phyloP scores from a whole-genome alignment of 92 coral and sea anemone species.

The Phenganax subtilis region DNA sequence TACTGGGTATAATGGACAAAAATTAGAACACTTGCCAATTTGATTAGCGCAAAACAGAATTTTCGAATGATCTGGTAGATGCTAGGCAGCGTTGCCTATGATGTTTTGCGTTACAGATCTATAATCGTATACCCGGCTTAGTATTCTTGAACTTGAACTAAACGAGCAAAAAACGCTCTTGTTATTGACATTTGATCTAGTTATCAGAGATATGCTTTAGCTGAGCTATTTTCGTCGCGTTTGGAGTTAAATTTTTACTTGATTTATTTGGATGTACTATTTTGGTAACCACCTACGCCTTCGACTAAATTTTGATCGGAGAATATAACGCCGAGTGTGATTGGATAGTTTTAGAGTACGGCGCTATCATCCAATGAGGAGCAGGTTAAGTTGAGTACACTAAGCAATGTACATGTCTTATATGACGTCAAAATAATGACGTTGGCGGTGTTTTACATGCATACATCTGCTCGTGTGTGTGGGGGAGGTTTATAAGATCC shows the following conservation, averaged over 20 bases:
- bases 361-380: slow-evolving; percentile 1
- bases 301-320: neutral
- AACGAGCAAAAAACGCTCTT: neutral
- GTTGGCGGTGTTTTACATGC: slow-evolving; percentile 40
- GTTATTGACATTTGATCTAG: neutral
- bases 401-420: slow-evolving; percentile 13
- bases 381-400: neutral
- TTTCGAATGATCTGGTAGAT: slow-evolving; percentile 35
- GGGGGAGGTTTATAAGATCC: slow-evolving; percentile 20
- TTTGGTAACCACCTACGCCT: slow-evolving; percentile 33
- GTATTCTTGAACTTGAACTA: neutral
- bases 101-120: neutral
- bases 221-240: neutral
- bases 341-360: neutral
- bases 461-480: slow-evolving; percentile 39
- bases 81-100: slow-evolving; percentile 29
- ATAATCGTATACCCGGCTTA: neutral
- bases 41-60: slow-evolving; percentile 40
- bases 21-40: slow-evolving; percentile 34
- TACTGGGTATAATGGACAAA: neutral
- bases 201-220: neutral
- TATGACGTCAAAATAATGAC: slow-evolving; percentile 36
- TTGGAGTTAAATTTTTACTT: neutral
- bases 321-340: neutral
- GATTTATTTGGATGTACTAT: slow-evolving; percentile 21